Base-by-base conservation (phyloP, 2,888 invertebrate genomes). In the Drosophila cognata region DNA sequence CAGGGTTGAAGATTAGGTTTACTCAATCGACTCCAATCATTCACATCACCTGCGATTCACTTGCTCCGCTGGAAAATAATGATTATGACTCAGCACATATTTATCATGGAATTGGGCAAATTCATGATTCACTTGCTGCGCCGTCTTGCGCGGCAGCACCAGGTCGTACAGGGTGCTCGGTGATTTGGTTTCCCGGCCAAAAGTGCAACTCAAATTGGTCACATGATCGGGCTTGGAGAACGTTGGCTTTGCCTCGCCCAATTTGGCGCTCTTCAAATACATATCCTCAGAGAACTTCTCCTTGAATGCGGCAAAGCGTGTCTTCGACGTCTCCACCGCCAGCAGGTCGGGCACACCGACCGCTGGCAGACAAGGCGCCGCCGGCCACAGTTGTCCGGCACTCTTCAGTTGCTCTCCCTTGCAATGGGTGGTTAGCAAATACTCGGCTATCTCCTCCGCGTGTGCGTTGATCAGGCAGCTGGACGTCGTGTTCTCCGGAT, bases 271-370 rank as follows among this genome's bases (percentile, higher is more conserved):
- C n/a, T 90, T 91, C 10, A 88, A 84, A 46, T 88, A 92, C 77
- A 92, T 78, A 7, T 91, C 89, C 73, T 93, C 93, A 4, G 85
- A 88, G 70, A 93, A 90, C 50, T 85, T 83, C 55, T 93, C 92
- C 51, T 84, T 91, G 63, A 92, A 92, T 13, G 75, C 75, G 0
- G 81, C 55, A 58, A 92, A 92, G 1, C 91, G 91, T 1, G 91
- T 90, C 69, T 92, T 93, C n/a, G 83, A 75, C 16, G 81, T 69
- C 51, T 92, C 91, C 0, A 84, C 71, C 51, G 79, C 75, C 5
- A 92, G 7, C 13, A 92, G 41, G 18, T 92, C 89, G 11, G 81
- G 82, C 4, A 92, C 36, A 53, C 62, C 80, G 4, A 57, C 46
- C 0, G 13, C 61, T 0, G 88, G 91, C 29, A 91, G 29, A 63